These are phyloP conservation scores for Dynastes hyllus DNA, from an alignment of 2,888 invertebrate genomes.

Conservation along the genomic window DNA sequence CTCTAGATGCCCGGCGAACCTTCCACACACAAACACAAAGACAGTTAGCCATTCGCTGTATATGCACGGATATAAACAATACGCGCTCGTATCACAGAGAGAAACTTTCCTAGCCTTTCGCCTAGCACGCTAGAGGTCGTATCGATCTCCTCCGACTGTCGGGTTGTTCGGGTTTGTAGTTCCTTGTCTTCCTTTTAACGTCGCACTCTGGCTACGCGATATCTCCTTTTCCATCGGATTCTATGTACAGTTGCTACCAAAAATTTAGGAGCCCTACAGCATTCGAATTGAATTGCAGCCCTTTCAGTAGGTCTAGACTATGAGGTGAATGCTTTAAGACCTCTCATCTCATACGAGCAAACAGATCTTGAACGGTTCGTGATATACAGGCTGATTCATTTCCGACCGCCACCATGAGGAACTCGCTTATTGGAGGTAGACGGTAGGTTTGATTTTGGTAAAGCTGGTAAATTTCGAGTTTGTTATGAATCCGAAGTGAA, in stretches of 20 bases:
- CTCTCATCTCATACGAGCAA: no score
- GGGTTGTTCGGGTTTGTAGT: slow-evolving; percentile 6
- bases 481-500: no score
- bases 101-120: slow-evolving; percentile 56
- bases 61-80: neutral
- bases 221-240: slow-evolving; percentile 61
- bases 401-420: no score
- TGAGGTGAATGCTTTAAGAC: no score
- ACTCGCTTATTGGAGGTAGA: no score
- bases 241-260: neutral
- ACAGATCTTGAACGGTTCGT: no score
- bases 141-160: slow-evolving; percentile 67
- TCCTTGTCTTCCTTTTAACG: slow-evolving; percentile 62
- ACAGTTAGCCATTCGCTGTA: slow-evolving; percentile 53
- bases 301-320: no score
- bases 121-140: slow-evolving; percentile 69
- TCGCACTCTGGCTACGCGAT: slow-evolving; percentile 60
- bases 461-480: no score
- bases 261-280: neutral
- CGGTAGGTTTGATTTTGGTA: no score
- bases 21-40: slow-evolving; percentile 64
- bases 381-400: no score
- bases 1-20: slow-evolving; percentile 61
- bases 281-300: no score
- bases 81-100: no score